A percentile compares a stretch with the other conserved stretches of the same genome.
phyloP scores from a whole-genome alignment of 53 echinoderm and acorn worm genomes.

The Zoroaster sp. region DNA sequence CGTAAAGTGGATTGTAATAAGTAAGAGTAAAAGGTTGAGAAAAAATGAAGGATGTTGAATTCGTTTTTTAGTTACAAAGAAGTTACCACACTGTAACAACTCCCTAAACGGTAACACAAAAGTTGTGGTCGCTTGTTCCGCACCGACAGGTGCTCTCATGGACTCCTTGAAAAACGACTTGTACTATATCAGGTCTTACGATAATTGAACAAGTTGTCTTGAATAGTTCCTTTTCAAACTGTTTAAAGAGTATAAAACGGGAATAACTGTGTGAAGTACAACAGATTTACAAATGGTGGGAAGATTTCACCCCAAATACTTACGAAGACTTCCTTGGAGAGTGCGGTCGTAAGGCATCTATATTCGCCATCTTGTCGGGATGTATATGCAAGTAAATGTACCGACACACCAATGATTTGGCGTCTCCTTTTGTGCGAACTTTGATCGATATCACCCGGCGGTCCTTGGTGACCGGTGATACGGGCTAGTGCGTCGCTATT shows the following conservation, averaged over 20 bases:
- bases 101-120: no score
- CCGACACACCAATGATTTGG: neutral
- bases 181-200: no score
- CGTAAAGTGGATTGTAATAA: no score
- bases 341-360: slow-evolving; percentile 32
- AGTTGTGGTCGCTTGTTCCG: no score
- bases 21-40: neutral
- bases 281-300: neutral
- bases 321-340: slow-evolving; percentile 70
- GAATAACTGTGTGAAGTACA: neutral
- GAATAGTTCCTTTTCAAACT: no score
- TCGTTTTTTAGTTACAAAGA: no score
- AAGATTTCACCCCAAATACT: slow-evolving; percentile 13
- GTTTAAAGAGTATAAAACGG: no score
- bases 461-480: neutral
- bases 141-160: no score
- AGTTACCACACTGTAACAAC: no score
- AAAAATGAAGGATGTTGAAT: neutral
- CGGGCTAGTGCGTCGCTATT: neutral
- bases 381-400: neutral
- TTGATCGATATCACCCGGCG: slow-evolving; percentile 9
- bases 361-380: slow-evolving; percentile 50
- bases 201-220: no score
- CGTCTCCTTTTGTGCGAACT: neutral
- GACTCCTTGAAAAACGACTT: no score